phyloP scores from a whole-genome alignment of 2,113 vertebrate genomes.

The Grammomys dolichurus region DNA sequence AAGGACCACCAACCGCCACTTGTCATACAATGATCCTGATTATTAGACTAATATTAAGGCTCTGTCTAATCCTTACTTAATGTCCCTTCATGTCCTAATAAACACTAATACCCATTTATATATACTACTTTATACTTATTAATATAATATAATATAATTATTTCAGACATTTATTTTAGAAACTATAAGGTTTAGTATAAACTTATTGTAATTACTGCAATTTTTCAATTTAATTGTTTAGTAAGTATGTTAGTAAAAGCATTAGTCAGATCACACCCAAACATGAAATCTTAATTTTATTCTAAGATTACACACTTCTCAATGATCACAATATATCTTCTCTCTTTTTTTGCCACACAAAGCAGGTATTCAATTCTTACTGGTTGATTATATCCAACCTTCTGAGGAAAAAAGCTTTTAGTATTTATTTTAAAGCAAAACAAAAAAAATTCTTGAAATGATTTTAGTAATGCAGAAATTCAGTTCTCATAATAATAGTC shows the following conservation, averaged over 20 bases:
- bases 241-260: background rate
- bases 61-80: background rate
- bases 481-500: slow-evolving; percentile 30
- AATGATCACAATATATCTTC: background rate
- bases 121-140: background rate
- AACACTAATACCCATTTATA: background rate
- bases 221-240: background rate
- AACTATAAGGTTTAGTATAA: background rate
- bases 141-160: background rate
- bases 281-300: slow-evolving; percentile 42
- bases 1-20: slow-evolving; percentile 16
- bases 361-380: slow-evolving; percentile 6
- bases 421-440: slow-evolving; percentile 42
- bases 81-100: background rate
- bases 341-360: background rate
- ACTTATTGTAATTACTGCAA: background rate
- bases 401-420: slow-evolving; percentile 26
- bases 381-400: background rate
- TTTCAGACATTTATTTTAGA: background rate
- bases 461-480: slow-evolving; percentile 24
- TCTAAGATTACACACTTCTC: background rate
- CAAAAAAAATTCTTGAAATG: background rate
- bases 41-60: background rate
- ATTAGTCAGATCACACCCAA: background rate
- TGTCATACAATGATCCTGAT: background rate